These are phyloP conservation scores for Neoscelio sp. DNA, from an alignment of 2,888 invertebrate genomes.

Conservation along the genomic window DNA sequence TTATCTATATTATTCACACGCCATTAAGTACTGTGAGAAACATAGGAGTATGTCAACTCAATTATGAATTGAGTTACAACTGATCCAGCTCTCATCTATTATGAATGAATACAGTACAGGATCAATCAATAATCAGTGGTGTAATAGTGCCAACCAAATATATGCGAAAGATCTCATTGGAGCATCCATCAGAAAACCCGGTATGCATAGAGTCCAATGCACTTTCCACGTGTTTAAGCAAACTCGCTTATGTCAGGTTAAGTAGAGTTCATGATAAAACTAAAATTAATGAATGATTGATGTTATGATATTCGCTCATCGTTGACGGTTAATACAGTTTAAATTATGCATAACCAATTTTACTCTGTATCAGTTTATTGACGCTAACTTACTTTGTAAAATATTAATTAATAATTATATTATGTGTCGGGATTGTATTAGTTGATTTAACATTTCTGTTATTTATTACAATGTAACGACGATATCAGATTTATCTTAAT, in stretches of 20 bases:
- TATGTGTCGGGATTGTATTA: too few species aligned
- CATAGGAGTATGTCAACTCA: conserved; percentile 4
- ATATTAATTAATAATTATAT: too few species aligned
- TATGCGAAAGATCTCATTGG: background rate
- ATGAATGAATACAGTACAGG: background rate
- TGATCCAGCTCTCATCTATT: background rate
- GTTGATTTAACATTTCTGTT: too few species aligned
- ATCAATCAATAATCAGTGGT: conserved; percentile 6
- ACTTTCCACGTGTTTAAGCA: conserved; percentile 3
- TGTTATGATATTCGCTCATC: too few species aligned
- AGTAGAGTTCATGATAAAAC: background rate
- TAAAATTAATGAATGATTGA: background rate
- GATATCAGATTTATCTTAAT: too few species aligned
- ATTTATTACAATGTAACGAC: too few species aligned
- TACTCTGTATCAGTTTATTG: too few species aligned
- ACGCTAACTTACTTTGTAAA: too few species aligned
- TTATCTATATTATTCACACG: conserved; percentile 2
- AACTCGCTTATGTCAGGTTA: background rate
- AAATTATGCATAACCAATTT: too few species aligned
- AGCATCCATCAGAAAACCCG: background rate
- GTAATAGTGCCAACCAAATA: background rate
- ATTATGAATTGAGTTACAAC: conserved; percentile 25
- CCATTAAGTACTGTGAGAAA: background rate
- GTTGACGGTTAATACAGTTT: too few species aligned
- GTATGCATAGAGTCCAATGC: background rate